These are phyloP conservation scores for Rhabdophis nuchalis DNA, from an alignment of 2,797 vertebrate species.

Conservation along the genomic window DNA sequence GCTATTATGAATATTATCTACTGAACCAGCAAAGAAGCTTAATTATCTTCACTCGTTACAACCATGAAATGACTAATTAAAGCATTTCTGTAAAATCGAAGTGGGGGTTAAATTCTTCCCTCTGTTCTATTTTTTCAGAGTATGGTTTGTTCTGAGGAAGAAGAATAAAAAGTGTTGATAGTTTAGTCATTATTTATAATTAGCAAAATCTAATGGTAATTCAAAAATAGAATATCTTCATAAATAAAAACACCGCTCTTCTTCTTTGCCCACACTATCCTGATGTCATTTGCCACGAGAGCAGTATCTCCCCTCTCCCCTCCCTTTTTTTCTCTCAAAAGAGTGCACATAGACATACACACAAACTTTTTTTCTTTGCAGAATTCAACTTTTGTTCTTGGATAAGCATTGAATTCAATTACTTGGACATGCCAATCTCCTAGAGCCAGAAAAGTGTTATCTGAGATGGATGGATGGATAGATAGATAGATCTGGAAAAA, in stretches of 20 bases:
- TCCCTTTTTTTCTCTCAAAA: no score
- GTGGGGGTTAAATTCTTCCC: slow-evolving; percentile 54
- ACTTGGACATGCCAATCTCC: slow-evolving; percentile 30
- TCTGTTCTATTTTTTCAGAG: slow-evolving; percentile 46
- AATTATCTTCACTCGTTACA: slow-evolving; percentile 10
- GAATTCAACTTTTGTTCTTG: neutral
- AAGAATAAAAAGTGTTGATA: slow-evolving; percentile 68
- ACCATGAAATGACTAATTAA: slow-evolving; percentile 40
- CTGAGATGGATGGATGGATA: neutral
- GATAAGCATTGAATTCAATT: slow-evolving; percentile 9
- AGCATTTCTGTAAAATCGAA: slow-evolving; percentile 31
- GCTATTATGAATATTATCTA: neutral
- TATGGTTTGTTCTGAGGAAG: slow-evolving; percentile 63
- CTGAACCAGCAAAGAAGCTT: slow-evolving; percentile 32
- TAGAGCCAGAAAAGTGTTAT: slow-evolving; percentile 36
- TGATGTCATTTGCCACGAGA: slow-evolving; percentile 16
- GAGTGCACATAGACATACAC: neutral
- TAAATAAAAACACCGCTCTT: slow-evolving; percentile 57
- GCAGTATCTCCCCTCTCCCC: slow-evolving; percentile 27
- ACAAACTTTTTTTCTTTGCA: neutral
- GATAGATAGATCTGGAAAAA: no score
- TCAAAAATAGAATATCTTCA: slow-evolving; percentile 65
- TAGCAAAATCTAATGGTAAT: slow-evolving; percentile 67
- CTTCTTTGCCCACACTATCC: slow-evolving; percentile 54
- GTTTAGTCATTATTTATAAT: slow-evolving; percentile 69